Percentiles rank a stretch among this genome's conserved stretches.
Conservation (phyloP, 2,797 vertebrate genomes). For the Crocodylus rhombifer region DNA sequence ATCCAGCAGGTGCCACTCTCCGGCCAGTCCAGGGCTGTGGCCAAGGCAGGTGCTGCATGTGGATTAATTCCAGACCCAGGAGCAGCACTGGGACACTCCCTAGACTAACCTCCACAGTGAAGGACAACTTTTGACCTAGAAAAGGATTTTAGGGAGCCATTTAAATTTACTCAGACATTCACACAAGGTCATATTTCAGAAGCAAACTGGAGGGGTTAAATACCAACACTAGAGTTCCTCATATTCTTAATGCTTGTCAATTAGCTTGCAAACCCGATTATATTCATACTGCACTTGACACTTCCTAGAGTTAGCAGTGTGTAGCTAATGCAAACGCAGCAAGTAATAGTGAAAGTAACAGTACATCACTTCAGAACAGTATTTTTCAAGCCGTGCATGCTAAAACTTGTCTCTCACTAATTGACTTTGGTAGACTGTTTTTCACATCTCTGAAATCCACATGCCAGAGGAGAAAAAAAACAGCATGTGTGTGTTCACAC, state of each 20-base stretch:
- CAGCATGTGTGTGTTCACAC: not conserved
- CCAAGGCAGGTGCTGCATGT: no score
- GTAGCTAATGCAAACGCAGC: not conserved
- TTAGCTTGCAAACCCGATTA: not conserved
- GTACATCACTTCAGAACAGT: not conserved
- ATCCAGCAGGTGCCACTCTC: no score
- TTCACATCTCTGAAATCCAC: not conserved
- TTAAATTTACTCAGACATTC: no score
- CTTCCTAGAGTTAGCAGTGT: slow-evolving; percentile 26
- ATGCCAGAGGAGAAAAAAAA: not conserved
- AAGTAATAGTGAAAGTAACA: slow-evolving; percentile 18
- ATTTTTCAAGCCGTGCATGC: not conserved
- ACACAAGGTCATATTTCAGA: not conserved
- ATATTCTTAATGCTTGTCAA: not conserved
- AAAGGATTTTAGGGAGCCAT: not conserved
- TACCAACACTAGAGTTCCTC: not conserved
- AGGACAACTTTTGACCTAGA: not conserved
- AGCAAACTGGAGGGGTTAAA: not conserved
- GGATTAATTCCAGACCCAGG: no score
- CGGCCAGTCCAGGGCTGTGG: no score
- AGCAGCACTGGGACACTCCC: no score
- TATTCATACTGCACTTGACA: slow-evolving; percentile 9
- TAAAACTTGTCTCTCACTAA: not conserved
- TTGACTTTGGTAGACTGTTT: not conserved
- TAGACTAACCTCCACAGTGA: not conserved